phyloP scores from a whole-genome alignment of 2,888 invertebrate species.

The Tenthredo mesomela region DNA sequence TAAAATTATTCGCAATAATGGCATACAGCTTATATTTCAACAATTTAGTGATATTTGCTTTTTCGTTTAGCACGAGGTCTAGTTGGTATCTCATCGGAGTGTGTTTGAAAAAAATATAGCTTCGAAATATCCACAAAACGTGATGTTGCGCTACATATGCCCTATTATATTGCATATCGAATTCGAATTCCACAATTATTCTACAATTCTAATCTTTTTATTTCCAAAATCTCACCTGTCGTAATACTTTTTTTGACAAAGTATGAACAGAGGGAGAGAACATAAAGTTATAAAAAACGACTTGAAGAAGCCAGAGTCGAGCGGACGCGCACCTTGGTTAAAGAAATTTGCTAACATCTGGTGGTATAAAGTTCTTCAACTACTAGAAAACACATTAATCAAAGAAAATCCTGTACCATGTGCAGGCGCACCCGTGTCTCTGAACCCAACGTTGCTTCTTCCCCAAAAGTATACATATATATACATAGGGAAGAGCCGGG shows the following conservation, averaged over 20 bases:
- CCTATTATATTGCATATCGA: neutral
- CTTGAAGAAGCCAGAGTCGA: neutral
- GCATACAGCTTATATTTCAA: neutral
- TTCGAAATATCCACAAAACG: neutral
- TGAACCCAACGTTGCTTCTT: neutral
- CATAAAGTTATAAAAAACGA: neutral
- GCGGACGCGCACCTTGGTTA: constrained; percentile 8
- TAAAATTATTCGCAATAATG: neutral
- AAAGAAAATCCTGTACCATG: constrained; percentile 26
- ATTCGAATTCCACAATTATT: neutral
- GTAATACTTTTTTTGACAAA: neutral
- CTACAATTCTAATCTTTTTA: neutral
- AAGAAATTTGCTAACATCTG: constrained; percentile 39
- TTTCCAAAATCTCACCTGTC: neutral
- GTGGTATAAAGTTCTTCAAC: constrained; percentile 24
- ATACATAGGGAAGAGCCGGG: too few relatives aligned
- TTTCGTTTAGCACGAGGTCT: neutral
- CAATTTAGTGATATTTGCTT: neutral
- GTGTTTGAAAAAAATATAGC: too few relatives aligned
- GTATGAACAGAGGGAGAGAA: neutral
- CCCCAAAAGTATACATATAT: neutral
- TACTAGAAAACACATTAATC: constrained; percentile 42
- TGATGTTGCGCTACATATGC: neutral
- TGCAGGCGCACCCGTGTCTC: constrained; percentile 24
- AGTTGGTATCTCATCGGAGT: neutral